Evolutionary conservation across 2,888 invertebrate species (phyloP), one percentile per base, ranked within the genome.

Genomic region (Pseudococcus viburni): DNA sequence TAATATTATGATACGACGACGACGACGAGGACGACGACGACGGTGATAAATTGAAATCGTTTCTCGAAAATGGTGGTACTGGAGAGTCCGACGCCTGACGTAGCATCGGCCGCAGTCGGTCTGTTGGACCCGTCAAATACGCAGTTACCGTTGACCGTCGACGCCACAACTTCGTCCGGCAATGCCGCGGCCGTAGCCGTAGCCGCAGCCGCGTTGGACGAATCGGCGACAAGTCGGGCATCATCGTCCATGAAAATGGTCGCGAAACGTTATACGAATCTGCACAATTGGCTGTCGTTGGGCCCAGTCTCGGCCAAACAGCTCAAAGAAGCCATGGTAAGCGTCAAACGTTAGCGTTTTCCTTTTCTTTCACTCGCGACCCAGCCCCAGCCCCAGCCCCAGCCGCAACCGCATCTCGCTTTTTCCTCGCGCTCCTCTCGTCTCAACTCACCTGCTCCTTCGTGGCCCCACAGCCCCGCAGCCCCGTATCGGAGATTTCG

Each of bases 181-280:
- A 89, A 89, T 91, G 92, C 91, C 92, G 92, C 93, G 22, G 89
- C 90, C 83, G 59, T 15, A 17, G 51, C 17, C 51, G 51, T 15
- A 11, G 17, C 51, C n/a, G 89, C 89, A 22, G 88, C 89, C 48
- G 88, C 90, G 88, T 42, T 77, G 4, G 90, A 89, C 89, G 89
- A 89, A 89, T 90, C 89, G 92, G 92, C 91, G 89, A 90, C 91
- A 90, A 89, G 89, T 80, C 89, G 89, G 86, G 89, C 88, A 84
- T 89, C 90, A 86, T 96, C 96, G 91, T 55, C 55, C 55, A 94
- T 96, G 92, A 97, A 97, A 94, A 95, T 97, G 94, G 94, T 97
- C 93, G 96, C 96, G 91, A 97, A 97, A 93, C 94, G 97, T 91
- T 97, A 96, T 93, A 96, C 97, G 92, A 96, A 96, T 93, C 94